Conservation (phyloP, 64 coral and sea anemone genomes). For the Montipora foliosa region DNA sequence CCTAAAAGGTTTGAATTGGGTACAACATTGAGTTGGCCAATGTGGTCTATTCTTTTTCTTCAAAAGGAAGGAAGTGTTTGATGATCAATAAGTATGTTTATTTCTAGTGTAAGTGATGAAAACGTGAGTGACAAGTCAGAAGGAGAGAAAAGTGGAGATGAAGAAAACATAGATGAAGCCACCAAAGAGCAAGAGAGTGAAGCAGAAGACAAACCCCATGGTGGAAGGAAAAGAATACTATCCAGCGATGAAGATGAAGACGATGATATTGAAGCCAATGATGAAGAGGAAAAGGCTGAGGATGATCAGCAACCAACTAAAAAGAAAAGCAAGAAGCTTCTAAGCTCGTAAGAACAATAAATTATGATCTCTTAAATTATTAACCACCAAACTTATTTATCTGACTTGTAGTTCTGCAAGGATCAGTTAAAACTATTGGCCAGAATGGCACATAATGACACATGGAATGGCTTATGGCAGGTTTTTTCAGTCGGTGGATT, state of each 20-base stretch:
- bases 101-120: slow-evolving; percentile 52
- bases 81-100: neutral
- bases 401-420: too few species aligned
- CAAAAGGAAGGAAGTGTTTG: too few species aligned
- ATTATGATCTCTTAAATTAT: neutral
- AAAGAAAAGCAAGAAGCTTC: slow-evolving; percentile 69
- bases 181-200: neutral
- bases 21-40: too few species aligned
- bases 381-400: too few species aligned
- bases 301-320: slow-evolving; percentile 46
- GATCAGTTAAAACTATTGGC: too few species aligned
- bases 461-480: too few species aligned
- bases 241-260: slow-evolving; percentile 60
- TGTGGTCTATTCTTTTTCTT: too few species aligned
- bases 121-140: slow-evolving; percentile 37
- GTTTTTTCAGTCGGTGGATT: too few species aligned
- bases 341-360: slow-evolving; percentile 72
- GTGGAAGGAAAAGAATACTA: slow-evolving; percentile 48
- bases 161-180: neutral
- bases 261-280: neutral
- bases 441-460: too few species aligned
- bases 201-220: slow-evolving; percentile 19
- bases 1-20: too few species aligned
- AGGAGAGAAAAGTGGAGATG: slow-evolving; percentile 42
- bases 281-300: slow-evolving; percentile 21